These are phyloP conservation scores for Nebria brevicollis DNA, from an alignment of 2,888 invertebrate species.

Conservation along the genomic window DNA sequence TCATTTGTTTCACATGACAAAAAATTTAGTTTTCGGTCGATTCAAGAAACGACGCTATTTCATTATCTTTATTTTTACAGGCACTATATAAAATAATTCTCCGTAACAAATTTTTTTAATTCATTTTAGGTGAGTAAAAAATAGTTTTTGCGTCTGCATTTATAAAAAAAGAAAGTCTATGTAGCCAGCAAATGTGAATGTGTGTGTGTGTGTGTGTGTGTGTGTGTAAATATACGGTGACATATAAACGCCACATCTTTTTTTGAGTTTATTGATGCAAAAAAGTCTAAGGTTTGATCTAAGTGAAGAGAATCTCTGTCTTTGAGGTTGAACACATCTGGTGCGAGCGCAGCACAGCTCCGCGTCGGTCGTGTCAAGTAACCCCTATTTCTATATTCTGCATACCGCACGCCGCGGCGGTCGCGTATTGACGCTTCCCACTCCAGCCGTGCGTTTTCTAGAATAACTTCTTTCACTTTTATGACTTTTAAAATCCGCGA, in stretches of 20 bases:
- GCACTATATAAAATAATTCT: no score
- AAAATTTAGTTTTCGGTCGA: no score
- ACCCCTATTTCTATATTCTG: slow-evolving; percentile 33
- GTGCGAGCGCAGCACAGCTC: not conserved
- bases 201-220: no score
- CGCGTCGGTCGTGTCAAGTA: not conserved
- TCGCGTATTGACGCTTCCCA: slow-evolving; percentile 28
- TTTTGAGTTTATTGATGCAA: not conserved
- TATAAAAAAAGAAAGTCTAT: no score
- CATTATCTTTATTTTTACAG: no score
- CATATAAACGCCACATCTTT: not conserved
- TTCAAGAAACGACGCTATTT: no score
- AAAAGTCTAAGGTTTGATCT: not conserved
- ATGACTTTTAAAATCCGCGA: slow-evolving; percentile 51
- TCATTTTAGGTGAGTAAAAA: no score
- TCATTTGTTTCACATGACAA: no score
- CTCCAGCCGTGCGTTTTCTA: slow-evolving; percentile 17
- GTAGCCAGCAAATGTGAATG: not conserved
- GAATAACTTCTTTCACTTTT: slow-evolving; percentile 49
- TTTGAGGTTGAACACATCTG: not conserved
- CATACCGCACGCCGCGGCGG: slow-evolving; percentile 5
- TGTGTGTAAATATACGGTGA: no score
- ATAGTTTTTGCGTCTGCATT: no score
- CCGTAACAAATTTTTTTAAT: no score
- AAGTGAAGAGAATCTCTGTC: not conserved